A percentile compares a stretch with the other conserved stretches of the same genome.
Conservation (phyloP, 2,888 invertebrate genomes). For the Drosophila ezoana region DNA sequence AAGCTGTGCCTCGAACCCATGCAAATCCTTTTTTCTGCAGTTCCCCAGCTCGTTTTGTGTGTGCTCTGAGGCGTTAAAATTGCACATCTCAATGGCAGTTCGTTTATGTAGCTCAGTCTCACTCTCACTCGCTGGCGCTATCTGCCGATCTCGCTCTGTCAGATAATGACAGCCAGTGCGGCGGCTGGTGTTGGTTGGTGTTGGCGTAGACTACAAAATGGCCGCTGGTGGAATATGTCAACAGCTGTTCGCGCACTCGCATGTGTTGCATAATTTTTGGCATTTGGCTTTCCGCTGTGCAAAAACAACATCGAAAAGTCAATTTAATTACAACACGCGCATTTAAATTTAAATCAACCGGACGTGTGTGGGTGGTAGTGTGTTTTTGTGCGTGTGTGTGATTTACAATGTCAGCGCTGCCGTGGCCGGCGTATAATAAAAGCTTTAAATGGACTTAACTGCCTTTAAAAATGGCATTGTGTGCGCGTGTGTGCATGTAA, state of each 20-base stretch:
- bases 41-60: constrained; percentile 2
- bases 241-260: constrained; percentile 60
- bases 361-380: neutral
- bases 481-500: constrained; percentile 42
- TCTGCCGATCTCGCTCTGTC: neutral
- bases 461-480: constrained; percentile 47
- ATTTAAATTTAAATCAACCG: constrained; percentile 67
- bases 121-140: neutral
- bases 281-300: constrained; percentile 24
- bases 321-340: constrained; percentile 65
- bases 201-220: constrained; percentile 55
- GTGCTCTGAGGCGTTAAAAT: constrained; percentile 64
- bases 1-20: constrained; percentile 39
- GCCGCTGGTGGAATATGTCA: constrained; percentile 64
- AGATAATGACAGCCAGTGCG: constrained; percentile 34
- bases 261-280: constrained; percentile 66
- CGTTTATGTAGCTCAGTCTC: neutral
- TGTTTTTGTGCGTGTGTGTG: constrained; percentile 26
- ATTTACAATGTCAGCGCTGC: constrained; percentile 48
- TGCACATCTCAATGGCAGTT: constrained; percentile 63
- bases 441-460: constrained; percentile 47
- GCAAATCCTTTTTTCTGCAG: neutral
- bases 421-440: constrained; percentile 27
- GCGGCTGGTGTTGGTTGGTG: constrained; percentile 13
- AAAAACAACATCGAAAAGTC: constrained; percentile 58